phyloP scores from a whole-genome alignment of 2,888 invertebrate genomes.

The Rhopalosiphum nymphaeae region DNA sequence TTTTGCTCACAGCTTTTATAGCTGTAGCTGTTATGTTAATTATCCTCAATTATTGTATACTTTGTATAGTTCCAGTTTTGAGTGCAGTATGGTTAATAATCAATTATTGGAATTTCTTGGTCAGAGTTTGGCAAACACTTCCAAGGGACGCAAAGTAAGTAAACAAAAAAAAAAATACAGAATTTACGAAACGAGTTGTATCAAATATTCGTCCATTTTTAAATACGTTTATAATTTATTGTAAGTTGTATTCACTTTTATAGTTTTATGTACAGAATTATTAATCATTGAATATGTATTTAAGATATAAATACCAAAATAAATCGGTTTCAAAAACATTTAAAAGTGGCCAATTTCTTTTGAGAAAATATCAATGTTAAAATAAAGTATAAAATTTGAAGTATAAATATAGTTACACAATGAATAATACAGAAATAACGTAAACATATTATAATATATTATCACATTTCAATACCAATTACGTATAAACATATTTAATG shows the following conservation, averaged over 20 bases:
- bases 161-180: neutral
- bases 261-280: neutral
- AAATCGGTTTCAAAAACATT: neutral
- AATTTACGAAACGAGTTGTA: neutral
- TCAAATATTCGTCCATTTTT: neutral
- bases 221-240: neutral
- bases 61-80: slow-evolving; percentile 5
- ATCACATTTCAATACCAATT: neutral
- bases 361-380: neutral
- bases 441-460: neutral
- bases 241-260: neutral
- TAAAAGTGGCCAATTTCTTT: neutral
- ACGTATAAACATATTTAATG: neutral
- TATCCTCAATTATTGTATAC: neutral
- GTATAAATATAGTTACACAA: neutral
- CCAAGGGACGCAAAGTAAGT: slow-evolving; percentile 56
- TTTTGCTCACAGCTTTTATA: neutral
- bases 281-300: neutral
- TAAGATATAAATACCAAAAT: neutral
- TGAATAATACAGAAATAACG: neutral
- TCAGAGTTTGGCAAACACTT: slow-evolving; percentile 41
- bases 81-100: slow-evolving; percentile 19
- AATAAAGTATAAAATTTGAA: neutral
- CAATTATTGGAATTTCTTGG: slow-evolving; percentile 19
- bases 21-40: slow-evolving; percentile 2